A percentile compares a stretch with the other conserved stretches of the same genome.
These are phyloP conservation scores for Herpetotheres cachinnans DNA, from an alignment of 2,113 vertebrate species.

Conservation along the genomic window DNA sequence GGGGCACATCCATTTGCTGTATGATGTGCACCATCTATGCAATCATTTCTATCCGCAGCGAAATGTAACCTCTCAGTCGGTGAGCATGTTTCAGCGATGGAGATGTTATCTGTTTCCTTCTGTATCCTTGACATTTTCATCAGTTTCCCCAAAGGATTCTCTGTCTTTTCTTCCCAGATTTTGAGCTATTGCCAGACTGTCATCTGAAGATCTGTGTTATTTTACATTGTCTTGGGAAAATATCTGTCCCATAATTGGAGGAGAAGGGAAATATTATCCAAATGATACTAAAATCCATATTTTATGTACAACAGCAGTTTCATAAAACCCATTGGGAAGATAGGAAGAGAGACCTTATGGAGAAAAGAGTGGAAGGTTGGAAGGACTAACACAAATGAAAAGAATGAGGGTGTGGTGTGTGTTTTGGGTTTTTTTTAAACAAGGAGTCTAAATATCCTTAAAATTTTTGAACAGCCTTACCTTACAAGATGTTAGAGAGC, in stretches of 20 bases:
- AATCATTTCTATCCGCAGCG: background rate
- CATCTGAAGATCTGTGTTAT: background rate
- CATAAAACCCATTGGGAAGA: background rate
- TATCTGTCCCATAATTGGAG: background rate
- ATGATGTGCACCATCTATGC: background rate
- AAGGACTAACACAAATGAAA: background rate
- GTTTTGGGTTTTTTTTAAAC: background rate
- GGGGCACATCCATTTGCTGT: background rate
- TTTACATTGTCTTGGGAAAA: background rate
- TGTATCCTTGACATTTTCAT: constrained; percentile 24
- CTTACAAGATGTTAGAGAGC: background rate
- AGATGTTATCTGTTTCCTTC: background rate
- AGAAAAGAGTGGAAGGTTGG: background rate
- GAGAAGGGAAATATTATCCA: background rate
- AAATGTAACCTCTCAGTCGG: background rate
- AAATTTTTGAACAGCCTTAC: background rate
- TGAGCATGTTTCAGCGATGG: background rate
- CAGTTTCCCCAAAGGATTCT: background rate
- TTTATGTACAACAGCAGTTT: background rate
- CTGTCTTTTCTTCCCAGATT: background rate
- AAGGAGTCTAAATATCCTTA: background rate
- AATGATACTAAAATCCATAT: background rate
- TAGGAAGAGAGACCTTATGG: background rate
- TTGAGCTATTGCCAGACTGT: background rate
- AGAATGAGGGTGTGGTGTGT: fast-evolving